Evolutionary conservation across 2,888 invertebrate species (phyloP), one percentile per base, ranked within the genome.

Genomic region (Caenorhabditis macrosperma): DNA sequence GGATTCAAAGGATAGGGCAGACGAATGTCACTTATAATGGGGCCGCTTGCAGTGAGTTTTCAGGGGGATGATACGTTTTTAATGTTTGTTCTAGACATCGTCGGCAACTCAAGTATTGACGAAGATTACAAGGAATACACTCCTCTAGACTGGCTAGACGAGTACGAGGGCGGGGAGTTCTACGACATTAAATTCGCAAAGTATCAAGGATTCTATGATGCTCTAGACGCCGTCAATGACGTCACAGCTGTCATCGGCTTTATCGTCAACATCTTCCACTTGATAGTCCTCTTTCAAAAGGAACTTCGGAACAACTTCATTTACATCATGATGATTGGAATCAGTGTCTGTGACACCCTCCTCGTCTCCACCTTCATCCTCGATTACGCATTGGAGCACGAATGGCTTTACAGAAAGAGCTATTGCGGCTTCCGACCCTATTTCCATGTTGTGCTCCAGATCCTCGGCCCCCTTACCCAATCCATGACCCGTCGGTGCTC

Each of bases 31-130:
- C 17, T 1, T 54, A 54, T 54, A 54, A 33, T 30, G 64, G 64
- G 28, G 54, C 20, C 12, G 50, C 52, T 48, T 64, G 64, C 54
- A 54, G 64, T 64, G 20, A 26, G 38, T 38, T 24, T 2, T n/a
- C n/a, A n/a, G 38, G 15, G 38, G 38, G 15, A n/a, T n/a, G n/a
- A n/a, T n/a, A n/a, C n/a, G n/a, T n/a, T n/a, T n/a, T n/a, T n/a
- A n/a, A n/a, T n/a, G n/a, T n/a, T n/a, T n/a, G n/a, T n/a, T n/a
- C n/a, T n/a, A n/a, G n/a, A n/a, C n/a, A n/a, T n/a, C n/a, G n/a
- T n/a, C n/a, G n/a, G n/a, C n/a, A n/a, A n/a, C n/a, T n/a, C n/a
- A n/a, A n/a, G n/a, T n/a, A n/a, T n/a, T n/a, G n/a, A n/a, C n/a
- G n/a, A n/a, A n/a, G n/a, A n/a, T n/a, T n/a, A n/a, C n/a, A n/a